These are phyloP conservation scores for Cladopsammia gracilis DNA, from an alignment of 64 coral and sea anemone species.

Conservation along the genomic window DNA sequence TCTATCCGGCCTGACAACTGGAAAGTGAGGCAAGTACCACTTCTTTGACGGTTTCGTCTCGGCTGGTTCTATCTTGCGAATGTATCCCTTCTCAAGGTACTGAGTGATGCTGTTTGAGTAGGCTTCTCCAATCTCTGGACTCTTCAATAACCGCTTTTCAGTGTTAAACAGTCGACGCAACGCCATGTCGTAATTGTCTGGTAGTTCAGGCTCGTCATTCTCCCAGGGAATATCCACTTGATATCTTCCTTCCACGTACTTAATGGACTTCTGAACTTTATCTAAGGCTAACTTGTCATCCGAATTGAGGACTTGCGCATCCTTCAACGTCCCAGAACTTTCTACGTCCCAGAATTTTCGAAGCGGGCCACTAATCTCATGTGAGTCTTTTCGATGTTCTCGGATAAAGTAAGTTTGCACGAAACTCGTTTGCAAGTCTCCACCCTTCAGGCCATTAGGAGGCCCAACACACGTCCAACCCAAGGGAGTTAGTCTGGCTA, in stretches of 20 bases:
- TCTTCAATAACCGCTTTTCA: slow-evolving; percentile 42
- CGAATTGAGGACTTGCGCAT: background rate
- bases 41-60: background rate
- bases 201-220: background rate
- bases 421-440: slow-evolving; percentile 37
- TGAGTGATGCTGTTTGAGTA: slow-evolving; percentile 21
- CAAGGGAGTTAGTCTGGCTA: slow-evolving; percentile 52
- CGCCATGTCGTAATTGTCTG: slow-evolving; percentile 65
- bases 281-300: slow-evolving; percentile 1
- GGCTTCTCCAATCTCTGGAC: slow-evolving; percentile 5
- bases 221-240: slow-evolving; percentile 54
- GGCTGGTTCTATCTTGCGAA: background rate
- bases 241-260: slow-evolving; percentile 52
- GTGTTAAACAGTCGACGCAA: slow-evolving; percentile 2
- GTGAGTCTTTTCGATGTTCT: background rate
- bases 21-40: slow-evolving; percentile 60
- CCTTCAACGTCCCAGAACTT: background rate
- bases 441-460: background rate
- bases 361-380: background rate
- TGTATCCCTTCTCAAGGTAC: slow-evolving; percentile 18
- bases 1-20: slow-evolving; percentile 32
- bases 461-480: slow-evolving; percentile 45
- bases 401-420: slow-evolving; percentile 27
- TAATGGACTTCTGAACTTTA: background rate
- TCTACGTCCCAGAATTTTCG: slow-evolving; percentile 59